A percentile compares a stretch with the other conserved stretches of the same genome.
phyloP scores from a whole-genome alignment of 2,113 vertebrate genomes.

The Chamaea fasciata region DNA sequence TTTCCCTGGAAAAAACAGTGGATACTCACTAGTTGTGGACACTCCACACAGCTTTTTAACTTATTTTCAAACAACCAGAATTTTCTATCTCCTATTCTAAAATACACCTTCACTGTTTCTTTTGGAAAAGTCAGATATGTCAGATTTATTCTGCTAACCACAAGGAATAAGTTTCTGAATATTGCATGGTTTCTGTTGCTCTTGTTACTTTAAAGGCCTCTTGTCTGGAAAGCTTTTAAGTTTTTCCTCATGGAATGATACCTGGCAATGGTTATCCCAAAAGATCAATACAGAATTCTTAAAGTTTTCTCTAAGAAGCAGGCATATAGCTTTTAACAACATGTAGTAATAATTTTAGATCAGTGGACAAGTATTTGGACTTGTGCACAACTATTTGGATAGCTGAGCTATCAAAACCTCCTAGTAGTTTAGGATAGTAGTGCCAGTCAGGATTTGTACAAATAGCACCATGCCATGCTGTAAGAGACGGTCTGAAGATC shows the following conservation, averaged over 20 bases:
- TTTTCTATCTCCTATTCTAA: not conserved
- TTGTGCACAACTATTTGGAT: not conserved
- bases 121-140: not conserved
- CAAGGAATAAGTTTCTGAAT: not conserved
- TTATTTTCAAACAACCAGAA: not conserved
- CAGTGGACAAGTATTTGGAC: not conserved
- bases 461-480: not conserved
- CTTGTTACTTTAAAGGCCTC: not conserved
- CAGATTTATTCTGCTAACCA: not conserved
- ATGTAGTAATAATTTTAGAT: not conserved
- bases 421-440: not conserved
- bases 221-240: not conserved
- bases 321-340: not conserved
- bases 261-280: not conserved
- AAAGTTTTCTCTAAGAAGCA: not conserved
- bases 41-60: not conserved
- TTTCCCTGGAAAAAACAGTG: not conserved
- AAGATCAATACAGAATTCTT: not conserved
- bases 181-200: not conserved
- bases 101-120: not conserved
- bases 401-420: not conserved
- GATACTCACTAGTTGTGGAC: not conserved
- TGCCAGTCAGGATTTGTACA: not conserved
- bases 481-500: too few relatives aligned
- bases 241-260: not conserved